Conservation (phyloP, 2,113 vertebrate species). For the Formicarius rufipectus region DNA sequence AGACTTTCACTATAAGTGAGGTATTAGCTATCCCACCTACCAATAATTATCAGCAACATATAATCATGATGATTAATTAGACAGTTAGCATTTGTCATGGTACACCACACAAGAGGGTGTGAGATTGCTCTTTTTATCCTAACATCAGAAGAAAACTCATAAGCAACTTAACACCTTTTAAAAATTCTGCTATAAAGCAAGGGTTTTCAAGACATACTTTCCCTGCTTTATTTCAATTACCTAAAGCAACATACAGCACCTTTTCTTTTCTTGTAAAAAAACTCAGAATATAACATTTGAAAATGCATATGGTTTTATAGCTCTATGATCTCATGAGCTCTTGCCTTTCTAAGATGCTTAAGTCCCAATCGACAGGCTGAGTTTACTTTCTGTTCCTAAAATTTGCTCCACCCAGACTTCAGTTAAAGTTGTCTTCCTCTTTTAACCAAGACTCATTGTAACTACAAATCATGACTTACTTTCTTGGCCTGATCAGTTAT, state of each 20-base stretch:
- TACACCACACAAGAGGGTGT: accelerated
- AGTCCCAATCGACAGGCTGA: neutral
- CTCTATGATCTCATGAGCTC: neutral
- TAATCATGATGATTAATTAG: neutral
- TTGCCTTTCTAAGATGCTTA: neutral
- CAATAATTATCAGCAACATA: neutral
- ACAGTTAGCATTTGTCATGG: neutral
- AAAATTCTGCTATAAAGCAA: neutral
- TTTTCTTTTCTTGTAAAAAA: neutral
- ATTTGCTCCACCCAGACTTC: neutral
- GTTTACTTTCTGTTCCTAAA: neutral
- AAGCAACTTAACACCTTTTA: neutral
- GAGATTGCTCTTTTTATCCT: neutral
- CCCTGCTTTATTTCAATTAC: neutral
- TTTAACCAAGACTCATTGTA: neutral
- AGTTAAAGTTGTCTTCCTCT: neutral
- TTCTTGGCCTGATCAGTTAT: neutral
- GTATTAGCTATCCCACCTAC: neutral
- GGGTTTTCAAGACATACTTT: neutral
- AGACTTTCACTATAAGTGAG: neutral
- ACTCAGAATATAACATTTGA: neutral
- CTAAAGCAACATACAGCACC: neutral
- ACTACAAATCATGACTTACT: neutral
- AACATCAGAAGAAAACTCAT: neutral
- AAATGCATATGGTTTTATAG: neutral